Evolutionary conservation across 1,140 invertebrate genomes (phyloP), one percentile per base, ranked within the genome.

Genomic region (Camponotus vicinus): DNA sequence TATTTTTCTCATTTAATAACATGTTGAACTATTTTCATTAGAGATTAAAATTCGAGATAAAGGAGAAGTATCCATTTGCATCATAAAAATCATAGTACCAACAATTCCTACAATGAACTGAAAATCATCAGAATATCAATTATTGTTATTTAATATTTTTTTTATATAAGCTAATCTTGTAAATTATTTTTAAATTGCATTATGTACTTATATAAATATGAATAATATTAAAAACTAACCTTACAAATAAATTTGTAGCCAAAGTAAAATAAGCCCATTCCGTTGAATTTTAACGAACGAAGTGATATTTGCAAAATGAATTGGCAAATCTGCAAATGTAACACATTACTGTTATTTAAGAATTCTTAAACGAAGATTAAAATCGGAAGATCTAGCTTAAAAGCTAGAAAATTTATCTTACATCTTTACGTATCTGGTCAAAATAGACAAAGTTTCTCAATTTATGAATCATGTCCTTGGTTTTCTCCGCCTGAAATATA

Each of bases 301-400:
- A 82, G 40, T 59, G 78, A 59, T 82, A 71, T 21, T 82, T 82
- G 78, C 37, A 82, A 52, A 59, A 70, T 2, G n/a, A 80, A 80
- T 15, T 80, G 49, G 2, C n/a, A 70, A 69, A 80, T 57, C 78
- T 80, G 8, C 15, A 59, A 27, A 69, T 69, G 27, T 11, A 69
- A 40, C 0, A 69, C 21, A 40, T 27, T 27, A 67, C 15, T 67
- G 2, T 52, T 21, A 66, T 37, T 1, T 55, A 37, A 52, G 21
- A 34, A 52, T 8, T 42, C 37, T 27, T 27, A 27, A 27, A 27
- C 27, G 27, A 0, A 27, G 34, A 37, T 37, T 63, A 49, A 7
- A 40, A 40, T 40, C 2, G 0, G 5, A 21, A 27, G 9, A 18
- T 45, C n/a, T n/a, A n/a, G n/a, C n/a, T n/a, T n/a, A n/a, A n/a